Base-by-base conservation (phyloP, 2,797 vertebrate species). In the Fundulus diaphanus region DNA sequence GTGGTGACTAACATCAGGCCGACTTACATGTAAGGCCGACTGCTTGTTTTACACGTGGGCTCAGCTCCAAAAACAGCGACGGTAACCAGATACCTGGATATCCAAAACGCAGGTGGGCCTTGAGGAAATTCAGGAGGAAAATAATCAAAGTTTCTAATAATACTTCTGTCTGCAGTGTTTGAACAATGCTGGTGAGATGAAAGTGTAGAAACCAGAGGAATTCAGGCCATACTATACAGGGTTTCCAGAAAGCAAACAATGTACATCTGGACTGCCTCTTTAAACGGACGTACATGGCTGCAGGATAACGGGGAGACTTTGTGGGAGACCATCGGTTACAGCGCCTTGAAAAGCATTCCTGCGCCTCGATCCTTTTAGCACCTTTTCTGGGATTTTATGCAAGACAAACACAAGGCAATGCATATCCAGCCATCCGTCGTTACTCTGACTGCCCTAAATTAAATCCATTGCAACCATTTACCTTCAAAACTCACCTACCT, bases 21-120 rank as follows among this genome's bases (percentile, higher is more conserved):
- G 85, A 87, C 90, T 89, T 90, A 86, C 76, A 90, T 85, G 85
- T 87, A 88, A 90, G 87, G 82, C 84, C 84, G 69, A 81, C 85
- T 90, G 91, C 91, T 93, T 92, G 92, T 93, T 93, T 89, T 88
- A 93, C 89, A 90, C 73, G 68, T 71, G 77, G 92, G 87, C 89
- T 76, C 72, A 44, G 77, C 78, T 89, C 90, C 90, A 93, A 92
- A 90, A 92, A 88, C 88, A 91, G 88, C 88, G 71, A 76, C 9
- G 40, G 92, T 86, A 92, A 93, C 85, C 73, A 77, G 86, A 93
- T 80, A 92, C 88, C 73, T 82, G 73, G 61, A 83, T 91, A 91
- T 92, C 80, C 57, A 82, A 88, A 93, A 92, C 91, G 88, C 89
- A 92, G 90, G 91, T 89, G 90, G 85, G 68, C 81, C 78, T 81